phyloP scores from a whole-genome alignment of 2,888 invertebrate species.

The Heliconius cydno region DNA sequence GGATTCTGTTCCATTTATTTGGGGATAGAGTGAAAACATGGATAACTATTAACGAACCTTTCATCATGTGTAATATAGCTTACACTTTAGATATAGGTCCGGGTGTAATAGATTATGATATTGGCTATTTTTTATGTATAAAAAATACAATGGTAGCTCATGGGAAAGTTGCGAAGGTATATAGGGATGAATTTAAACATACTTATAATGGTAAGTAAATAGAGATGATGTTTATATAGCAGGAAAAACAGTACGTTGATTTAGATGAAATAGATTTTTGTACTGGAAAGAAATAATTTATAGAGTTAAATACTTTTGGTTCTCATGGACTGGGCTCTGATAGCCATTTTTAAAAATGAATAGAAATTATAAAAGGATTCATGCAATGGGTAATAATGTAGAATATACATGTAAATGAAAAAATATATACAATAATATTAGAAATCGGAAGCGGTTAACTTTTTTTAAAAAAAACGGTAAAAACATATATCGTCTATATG shows the following conservation, averaged over 20 bases:
- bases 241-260: background rate
- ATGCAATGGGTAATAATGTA: background rate
- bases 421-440: background rate
- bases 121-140: conserved; percentile 82
- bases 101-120: conserved; percentile 59
- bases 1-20: conserved; percentile 77
- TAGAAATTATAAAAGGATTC: background rate
- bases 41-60: conserved; percentile 89
- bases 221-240: background rate
- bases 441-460: too few species aligned
- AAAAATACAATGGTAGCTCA: conserved; percentile 87
- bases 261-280: background rate
- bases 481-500: too few species aligned
- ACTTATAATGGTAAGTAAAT: conserved; percentile 34
- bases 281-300: too few species aligned
- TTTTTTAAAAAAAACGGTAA: too few species aligned
- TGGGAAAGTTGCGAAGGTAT: conserved; percentile 83
- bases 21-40: conserved; percentile 85
- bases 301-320: too few species aligned
- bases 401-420: background rate
- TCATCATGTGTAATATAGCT: conserved; percentile 60
- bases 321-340: background rate
- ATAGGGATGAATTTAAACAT: conserved; percentile 76
- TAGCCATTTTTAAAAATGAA: background rate
- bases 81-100: conserved; percentile 73